A percentile compares a stretch with the other conserved stretches of the same genome.
phyloP scores from a whole-genome alignment of 1,140 invertebrate genomes.

The Drosophila auraria region DNA sequence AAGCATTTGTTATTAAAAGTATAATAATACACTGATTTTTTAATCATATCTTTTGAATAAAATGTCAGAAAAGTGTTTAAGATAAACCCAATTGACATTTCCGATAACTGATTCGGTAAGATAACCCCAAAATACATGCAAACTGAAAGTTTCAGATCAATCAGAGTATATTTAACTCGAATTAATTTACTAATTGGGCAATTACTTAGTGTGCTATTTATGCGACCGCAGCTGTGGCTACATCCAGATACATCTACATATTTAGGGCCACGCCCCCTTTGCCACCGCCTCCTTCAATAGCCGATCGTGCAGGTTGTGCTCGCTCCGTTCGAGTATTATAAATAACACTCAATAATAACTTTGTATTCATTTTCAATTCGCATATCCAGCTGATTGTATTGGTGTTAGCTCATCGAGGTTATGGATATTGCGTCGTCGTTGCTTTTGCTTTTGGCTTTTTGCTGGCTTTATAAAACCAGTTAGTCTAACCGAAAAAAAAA shows the following conservation, averaged over 20 bases:
- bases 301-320: constrained; percentile 59
- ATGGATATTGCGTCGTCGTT: constrained; percentile 78
- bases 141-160: background rate
- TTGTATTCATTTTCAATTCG: constrained; percentile 80
- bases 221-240: constrained; percentile 19
- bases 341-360: constrained; percentile 81
- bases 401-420: constrained; percentile 82
- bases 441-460: constrained; percentile 42
- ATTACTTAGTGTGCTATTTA: constrained; percentile 7
- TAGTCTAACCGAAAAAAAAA: constrained; percentile 54
- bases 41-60: background rate
- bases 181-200: background rate
- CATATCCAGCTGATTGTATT: constrained; percentile 64
- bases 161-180: background rate
- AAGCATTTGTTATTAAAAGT: too few species aligned
- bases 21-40: too few species aligned
- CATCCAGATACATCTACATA: constrained; percentile 31
- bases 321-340: constrained; percentile 50
- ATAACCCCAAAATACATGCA: background rate
- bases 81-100: background rate
- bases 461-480: constrained; percentile 72
- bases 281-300: constrained; percentile 12
- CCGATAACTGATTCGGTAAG: background rate
- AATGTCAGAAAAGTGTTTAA: background rate
- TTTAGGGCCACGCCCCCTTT: constrained; percentile 9